Evolutionary conservation across 2,888 invertebrate genomes (phyloP), one percentile per base, ranked within the genome.

Genomic region (Ophion ellenae): DNA sequence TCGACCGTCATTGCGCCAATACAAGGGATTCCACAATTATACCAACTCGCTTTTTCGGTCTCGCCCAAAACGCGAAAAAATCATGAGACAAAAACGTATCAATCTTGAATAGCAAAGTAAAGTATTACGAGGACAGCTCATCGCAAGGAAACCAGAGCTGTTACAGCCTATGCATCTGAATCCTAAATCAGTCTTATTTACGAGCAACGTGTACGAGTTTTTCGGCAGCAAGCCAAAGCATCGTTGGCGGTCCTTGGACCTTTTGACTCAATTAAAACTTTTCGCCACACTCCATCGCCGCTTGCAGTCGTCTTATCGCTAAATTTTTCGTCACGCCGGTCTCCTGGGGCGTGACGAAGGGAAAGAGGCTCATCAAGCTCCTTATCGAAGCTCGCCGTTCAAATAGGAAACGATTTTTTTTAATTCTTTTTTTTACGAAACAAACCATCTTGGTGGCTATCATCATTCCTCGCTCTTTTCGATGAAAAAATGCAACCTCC

Each of bases 221-320:
- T 59, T 61, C 73, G 69, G 66, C 81, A 71, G 61, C 53, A 24
- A 71, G 66, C 77, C 85, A 82, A 47, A 74, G 57, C 40, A 28
- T 20, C 59, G 53, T 63, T 45, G 20, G 45, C 32, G 20, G 53
- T 47, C 64, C 66, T 66, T 36, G 71, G 63, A 77, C 73, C 67
- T 28, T 61, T 67, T 81, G 67, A 76, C 79, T 86, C 81, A 87
- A 87, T 87, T 87, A 87, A 87, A 87, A 86, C 87, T 87, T 86
- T 81, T 57, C 10, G 78, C 84, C 77, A 77, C 74, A 53, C 59
- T 81, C 45, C 47, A 73, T 71, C 66, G 9, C 71, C 70, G 71
- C 67, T n/a, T 69, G 70, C 78, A 24, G 74, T n/a, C 57, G 57
- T 79, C 73, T 70, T 81, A 20, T 36, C 40, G 14, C 61, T 61